These are phyloP conservation scores for Myioborus miniatus DNA, from an alignment of 2,797 vertebrate genomes.

Conservation along the genomic window DNA sequence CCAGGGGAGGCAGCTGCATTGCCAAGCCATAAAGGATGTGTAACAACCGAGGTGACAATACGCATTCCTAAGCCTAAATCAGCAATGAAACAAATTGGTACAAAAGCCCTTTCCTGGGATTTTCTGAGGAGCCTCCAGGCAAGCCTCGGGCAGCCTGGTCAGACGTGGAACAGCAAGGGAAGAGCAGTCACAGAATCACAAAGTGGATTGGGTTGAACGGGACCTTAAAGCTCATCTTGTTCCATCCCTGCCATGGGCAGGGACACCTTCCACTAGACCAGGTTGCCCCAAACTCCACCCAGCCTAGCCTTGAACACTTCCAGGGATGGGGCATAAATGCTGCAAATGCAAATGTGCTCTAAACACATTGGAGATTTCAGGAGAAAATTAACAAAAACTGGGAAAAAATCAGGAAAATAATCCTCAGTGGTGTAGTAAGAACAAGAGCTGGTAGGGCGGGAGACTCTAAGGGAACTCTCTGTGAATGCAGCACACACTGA, in stretches of 20 bases:
- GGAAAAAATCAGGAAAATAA: background rate
- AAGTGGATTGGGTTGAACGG: background rate
- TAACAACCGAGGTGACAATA: background rate
- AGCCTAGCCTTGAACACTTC: background rate
- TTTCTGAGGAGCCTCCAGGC: background rate
- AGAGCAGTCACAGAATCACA: background rate
- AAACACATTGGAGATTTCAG: background rate
- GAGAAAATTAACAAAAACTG: background rate
- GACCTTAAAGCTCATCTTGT: background rate
- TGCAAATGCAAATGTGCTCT: background rate
- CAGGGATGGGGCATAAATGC: background rate
- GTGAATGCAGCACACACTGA: background rate
- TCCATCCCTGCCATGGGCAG: background rate
- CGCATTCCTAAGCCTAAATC: background rate
- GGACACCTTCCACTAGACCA: background rate
- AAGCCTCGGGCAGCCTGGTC: background rate
- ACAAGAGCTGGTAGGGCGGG: background rate
- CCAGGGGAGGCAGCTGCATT: background rate
- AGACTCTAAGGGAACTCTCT: rapidly evolving
- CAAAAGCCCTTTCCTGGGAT: background rate
- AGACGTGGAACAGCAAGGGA: background rate
- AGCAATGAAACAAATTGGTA: background rate
- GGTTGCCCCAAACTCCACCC: background rate
- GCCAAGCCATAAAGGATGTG: background rate
- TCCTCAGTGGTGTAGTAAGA: background rate